Percentiles rank a stretch among this genome's conserved stretches.
Evolutionary conservation across 2,113 vertebrate genomes (phyloP).

Genomic region (Aplodontia rufa): DNA sequence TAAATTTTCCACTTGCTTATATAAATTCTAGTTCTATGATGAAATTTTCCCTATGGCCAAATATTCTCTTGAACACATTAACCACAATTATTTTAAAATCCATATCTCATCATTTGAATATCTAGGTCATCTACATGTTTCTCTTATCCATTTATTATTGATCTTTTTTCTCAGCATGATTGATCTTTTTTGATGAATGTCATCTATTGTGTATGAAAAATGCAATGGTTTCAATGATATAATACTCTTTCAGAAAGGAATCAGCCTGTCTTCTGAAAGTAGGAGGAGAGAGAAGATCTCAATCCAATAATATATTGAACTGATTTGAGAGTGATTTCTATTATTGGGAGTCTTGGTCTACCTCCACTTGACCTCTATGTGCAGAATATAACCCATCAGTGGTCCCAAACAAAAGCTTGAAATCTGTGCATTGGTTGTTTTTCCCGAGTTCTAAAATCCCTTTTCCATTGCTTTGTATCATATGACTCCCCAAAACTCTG

Average conservation of each 20-base stretch:
- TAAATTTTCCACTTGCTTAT: neutral
- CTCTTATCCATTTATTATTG: neutral
- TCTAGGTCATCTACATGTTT: neutral
- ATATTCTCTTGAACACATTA: neutral
- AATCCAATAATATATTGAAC: neutral
- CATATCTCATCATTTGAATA: neutral
- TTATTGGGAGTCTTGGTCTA: neutral
- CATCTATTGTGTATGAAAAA: neutral
- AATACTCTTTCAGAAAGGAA: neutral
- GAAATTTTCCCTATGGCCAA: neutral
- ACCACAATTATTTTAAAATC: conserved; percentile 13
- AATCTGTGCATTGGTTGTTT: neutral
- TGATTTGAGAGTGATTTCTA: neutral
- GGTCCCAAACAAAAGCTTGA: neutral
- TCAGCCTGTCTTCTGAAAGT: neutral
- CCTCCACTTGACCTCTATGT: neutral
- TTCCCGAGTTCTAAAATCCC: conserved; percentile 7
- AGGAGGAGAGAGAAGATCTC: neutral
- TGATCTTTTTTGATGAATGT: neutral
- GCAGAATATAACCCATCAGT: neutral
- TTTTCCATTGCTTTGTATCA: neutral
- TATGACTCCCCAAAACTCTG: neutral
- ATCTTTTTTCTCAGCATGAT: neutral
- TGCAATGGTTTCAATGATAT: neutral
- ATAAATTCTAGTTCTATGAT: neutral